A percentile compares a stretch with the other conserved stretches of the same genome.
phyloP scores from a whole-genome alignment of 2,113 vertebrate genomes.

The Tyto alba region DNA sequence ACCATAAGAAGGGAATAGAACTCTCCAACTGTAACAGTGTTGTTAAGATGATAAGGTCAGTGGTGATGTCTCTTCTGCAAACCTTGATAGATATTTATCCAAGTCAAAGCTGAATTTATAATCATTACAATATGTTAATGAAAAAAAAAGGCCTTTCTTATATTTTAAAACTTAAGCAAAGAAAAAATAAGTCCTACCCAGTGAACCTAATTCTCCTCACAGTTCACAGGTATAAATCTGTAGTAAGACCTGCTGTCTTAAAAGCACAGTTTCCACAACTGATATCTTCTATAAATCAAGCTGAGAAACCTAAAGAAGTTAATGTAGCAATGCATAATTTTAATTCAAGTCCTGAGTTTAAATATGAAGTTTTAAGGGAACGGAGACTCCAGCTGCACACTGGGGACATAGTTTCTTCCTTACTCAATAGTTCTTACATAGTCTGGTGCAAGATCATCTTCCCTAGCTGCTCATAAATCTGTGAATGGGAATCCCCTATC shows the following conservation, averaged over 20 bases:
- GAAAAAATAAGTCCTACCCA: neutral
- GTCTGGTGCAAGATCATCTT: neutral
- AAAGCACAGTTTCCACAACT: neutral
- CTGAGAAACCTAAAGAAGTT: neutral
- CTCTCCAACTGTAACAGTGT: neutral
- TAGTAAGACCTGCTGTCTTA: neutral
- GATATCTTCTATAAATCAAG: neutral
- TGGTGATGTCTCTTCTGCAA: neutral
- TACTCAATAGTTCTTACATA: neutral
- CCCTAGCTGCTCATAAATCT: neutral
- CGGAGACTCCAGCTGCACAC: neutral
- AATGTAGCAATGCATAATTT: neutral
- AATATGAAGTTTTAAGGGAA: neutral
- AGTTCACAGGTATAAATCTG: neutral
- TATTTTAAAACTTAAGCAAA: neutral
- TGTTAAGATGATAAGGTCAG: conserved; percentile 39
- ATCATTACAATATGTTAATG: neutral
- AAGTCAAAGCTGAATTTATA: conserved; percentile 8
- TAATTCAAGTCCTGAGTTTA: neutral
- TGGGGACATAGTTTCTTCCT: neutral
- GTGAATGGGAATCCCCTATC: neutral
- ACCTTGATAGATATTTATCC: conserved; percentile 21
- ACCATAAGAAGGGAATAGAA: neutral
- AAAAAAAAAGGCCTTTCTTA: neutral
- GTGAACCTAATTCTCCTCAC: neutral